These are phyloP conservation scores for Crocodylus rhombifer DNA, from an alignment of 2,797 vertebrate genomes.

Conservation along the genomic window DNA sequence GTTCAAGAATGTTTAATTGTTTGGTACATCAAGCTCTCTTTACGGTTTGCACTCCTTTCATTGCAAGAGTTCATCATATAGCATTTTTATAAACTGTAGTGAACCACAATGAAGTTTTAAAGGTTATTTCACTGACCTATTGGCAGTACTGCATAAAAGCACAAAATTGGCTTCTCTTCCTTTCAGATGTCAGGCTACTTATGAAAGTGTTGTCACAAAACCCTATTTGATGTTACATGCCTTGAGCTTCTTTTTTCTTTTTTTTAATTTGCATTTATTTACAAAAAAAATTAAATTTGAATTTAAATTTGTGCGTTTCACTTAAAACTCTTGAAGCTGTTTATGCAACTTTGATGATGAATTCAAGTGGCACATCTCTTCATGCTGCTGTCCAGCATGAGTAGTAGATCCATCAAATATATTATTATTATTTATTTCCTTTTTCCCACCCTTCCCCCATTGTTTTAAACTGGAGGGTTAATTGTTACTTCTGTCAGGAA, in stretches of 20 bases:
- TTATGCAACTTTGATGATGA: background rate
- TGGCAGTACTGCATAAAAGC: background rate
- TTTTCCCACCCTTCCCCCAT: background rate
- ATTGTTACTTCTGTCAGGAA: conserved; percentile 11
- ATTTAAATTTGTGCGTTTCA: background rate
- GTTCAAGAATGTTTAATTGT: background rate
- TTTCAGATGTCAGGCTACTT: background rate
- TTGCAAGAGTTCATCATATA: background rate
- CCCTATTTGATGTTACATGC: background rate
- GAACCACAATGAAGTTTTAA: background rate
- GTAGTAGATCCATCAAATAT: background rate
- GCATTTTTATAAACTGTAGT: background rate
- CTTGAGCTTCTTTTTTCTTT: background rate
- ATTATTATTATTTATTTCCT: background rate
- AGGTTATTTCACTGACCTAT: background rate
- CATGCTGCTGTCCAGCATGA: background rate
- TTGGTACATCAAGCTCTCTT: background rate
- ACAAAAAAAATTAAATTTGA: background rate
- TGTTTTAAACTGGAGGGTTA: background rate
- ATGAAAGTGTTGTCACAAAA: background rate
- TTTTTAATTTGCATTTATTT: background rate
- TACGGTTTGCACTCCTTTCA: background rate
- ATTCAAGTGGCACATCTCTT: background rate
- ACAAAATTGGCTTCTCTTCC: background rate
- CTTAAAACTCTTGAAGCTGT: background rate